These are phyloP conservation scores for Meteorus sp. DNA, from an alignment of 1,140 invertebrate genomes.

Conservation along the genomic window DNA sequence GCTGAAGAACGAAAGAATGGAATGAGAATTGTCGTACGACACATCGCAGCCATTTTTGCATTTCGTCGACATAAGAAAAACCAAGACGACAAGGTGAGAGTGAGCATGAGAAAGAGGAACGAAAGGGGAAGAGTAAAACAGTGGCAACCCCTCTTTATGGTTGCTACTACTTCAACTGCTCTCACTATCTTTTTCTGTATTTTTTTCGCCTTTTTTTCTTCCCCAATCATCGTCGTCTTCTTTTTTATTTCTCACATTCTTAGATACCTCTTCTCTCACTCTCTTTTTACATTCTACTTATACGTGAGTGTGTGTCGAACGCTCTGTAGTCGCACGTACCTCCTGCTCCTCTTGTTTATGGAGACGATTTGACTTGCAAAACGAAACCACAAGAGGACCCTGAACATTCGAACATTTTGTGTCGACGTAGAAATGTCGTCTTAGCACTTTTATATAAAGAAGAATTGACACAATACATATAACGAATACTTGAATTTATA, in stretches of 20 bases:
- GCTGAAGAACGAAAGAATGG: constrained; percentile 19
- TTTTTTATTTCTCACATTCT: background rate
- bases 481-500: background rate
- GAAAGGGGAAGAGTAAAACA: constrained; percentile 16
- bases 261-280: too few species aligned
- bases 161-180: background rate
- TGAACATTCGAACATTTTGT: constrained; percentile 4
- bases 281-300: constrained; percentile 28
- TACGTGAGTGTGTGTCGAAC: background rate
- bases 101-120: too few species aligned
- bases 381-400: constrained; percentile 12
- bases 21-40: constrained; percentile 8
- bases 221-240: constrained; percentile 20
- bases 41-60: constrained; percentile 44
- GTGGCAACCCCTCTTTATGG: background rate
- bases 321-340: background rate
- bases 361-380: constrained; percentile 54
- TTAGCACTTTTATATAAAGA: constrained; percentile 6
- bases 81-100: constrained; percentile 20
- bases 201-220: background rate
- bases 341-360: constrained; percentile 36
- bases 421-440: constrained; percentile 10
- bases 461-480: constrained; percentile 1
- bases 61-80: constrained; percentile 22
- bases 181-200: constrained; percentile 14